phyloP scores from a whole-genome alignment of 2,888 invertebrate genomes.

The Acrobasis consociella region DNA sequence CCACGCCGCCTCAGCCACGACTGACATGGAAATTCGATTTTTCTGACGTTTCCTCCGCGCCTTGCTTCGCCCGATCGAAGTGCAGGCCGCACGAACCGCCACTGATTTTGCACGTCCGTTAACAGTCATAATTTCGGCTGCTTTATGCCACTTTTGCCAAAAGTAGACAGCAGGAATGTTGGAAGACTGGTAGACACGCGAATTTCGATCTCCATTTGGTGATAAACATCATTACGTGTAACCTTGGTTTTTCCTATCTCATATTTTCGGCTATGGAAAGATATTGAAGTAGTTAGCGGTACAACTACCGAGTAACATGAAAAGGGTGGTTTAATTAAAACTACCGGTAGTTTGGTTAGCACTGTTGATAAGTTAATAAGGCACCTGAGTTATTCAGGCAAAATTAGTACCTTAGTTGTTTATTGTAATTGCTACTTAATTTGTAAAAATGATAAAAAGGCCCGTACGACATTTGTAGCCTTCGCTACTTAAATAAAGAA shows the following conservation, averaged over 20 bases:
- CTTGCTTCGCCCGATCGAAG: slow-evolving; percentile 78
- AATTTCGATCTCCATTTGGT: slow-evolving; percentile 55
- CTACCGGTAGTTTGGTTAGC: not conserved
- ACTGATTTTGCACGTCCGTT: slow-evolving; percentile 78
- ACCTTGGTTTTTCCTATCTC: slow-evolving; percentile 49
- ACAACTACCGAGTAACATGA: not conserved
- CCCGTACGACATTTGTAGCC: not conserved
- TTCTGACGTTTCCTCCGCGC: slow-evolving; percentile 82
- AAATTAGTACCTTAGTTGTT: not conserved
- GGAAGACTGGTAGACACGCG: slow-evolving; percentile 58
- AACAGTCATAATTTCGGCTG: slow-evolving; percentile 58
- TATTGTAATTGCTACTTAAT: not conserved
- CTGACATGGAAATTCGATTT: slow-evolving; percentile 82
- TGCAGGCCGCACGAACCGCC: slow-evolving; percentile 73
- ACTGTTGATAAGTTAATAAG: not conserved
- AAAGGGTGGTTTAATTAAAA: not conserved
- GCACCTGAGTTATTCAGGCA: not conserved
- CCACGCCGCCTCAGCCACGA: slow-evolving; percentile 78
- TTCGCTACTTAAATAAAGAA: not conserved
- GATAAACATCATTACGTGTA: slow-evolving; percentile 39
- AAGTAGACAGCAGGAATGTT: slow-evolving; percentile 52
- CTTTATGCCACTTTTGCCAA: slow-evolving; percentile 62
- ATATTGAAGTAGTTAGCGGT: not conserved
- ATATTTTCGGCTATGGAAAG: slow-evolving; percentile 15
- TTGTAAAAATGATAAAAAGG: not conserved